Evolutionary conservation across 2,113 vertebrate genomes (phyloP), one percentile per base, ranked within the genome.

Genomic region (Acanthochromis polyacanthus): DNA sequence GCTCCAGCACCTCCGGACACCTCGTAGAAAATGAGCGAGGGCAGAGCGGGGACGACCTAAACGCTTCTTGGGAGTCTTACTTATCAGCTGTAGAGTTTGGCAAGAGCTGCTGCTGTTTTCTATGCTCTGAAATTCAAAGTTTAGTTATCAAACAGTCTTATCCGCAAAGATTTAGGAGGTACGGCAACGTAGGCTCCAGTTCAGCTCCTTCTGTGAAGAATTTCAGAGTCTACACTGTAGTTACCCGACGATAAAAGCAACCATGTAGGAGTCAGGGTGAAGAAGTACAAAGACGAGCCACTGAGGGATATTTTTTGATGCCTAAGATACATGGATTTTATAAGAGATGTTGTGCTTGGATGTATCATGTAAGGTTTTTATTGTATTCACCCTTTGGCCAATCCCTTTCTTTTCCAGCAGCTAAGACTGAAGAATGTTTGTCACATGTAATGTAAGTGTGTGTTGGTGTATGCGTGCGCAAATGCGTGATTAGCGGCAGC

Each of bases 371-470:
- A 57, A 30, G 10, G 8, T 43, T 83, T 38, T 78, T 8, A 10
- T 8, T 36, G 32, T 36, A 36, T 10, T 65, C 20, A 22, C 48
- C 45, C 57, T 64, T 68, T 0, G 12, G 58, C 63, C 50, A 76
- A 70, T 62, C 70, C 66, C 50, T 78, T 76, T 82, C 73, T 83
- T 62, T 77, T 62, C 71, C 53, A 32, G 16, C 38, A 66, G 82
- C 80, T 75, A 74, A 88, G 82, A 68, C 75, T 52, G 43, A 17
- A 85, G 87, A 85, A 86, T 86, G 84, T 71, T n/a, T 48, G 78
- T 92, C 88, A 91, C 86, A 88, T 88, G 79, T 72, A 72, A 48
- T 45, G 25, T 64, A 63, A 74, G 60, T 43, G 75, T 82, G 56
- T 68, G 45, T 51, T 76, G 75, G 75, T 72, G 80, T 71, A 59